These are phyloP conservation scores for Melanogrammus aeglefinus DNA, from an alignment of 2,797 vertebrate species.

Conservation along the genomic window DNA sequence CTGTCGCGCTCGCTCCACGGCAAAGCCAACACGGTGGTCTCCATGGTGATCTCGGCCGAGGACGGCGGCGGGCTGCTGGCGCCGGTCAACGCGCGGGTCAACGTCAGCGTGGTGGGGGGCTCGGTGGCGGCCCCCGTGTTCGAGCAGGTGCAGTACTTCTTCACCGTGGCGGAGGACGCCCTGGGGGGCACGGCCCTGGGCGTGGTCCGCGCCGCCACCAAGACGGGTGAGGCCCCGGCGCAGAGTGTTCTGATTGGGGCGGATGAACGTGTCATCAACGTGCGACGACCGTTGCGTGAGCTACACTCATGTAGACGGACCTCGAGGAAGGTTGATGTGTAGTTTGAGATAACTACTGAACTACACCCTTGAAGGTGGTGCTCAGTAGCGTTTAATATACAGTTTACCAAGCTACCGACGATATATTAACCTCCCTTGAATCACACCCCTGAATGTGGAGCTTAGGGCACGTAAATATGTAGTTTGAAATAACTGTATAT, in stretches of 20 bases:
- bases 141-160: constrained; percentile 90
- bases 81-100: constrained; percentile 83
- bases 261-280: too few relatives aligned
- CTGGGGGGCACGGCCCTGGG: constrained; percentile 84
- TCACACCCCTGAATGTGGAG: too few relatives aligned
- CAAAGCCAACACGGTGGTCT: constrained; percentile 86
- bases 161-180: constrained; percentile 84
- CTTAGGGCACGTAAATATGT: too few relatives aligned
- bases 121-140: constrained; percentile 85
- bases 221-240: constrained; percentile 60
- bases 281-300: too few relatives aligned
- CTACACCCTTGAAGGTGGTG: too few relatives aligned
- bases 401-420: too few relatives aligned
- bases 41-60: constrained; percentile 85
- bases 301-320: too few relatives aligned
- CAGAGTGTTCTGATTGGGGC: background rate
- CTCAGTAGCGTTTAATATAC: too few relatives aligned
- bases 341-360: too few relatives aligned
- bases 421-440: too few relatives aligned
- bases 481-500: too few relatives aligned
- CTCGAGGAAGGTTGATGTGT: too few relatives aligned
- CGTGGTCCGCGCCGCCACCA: constrained; percentile 77
- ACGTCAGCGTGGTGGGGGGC: constrained; percentile 90
- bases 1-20: constrained; percentile 87
- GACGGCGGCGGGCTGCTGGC: constrained; percentile 87